Evolutionary conservation across 2,888 invertebrate genomes (phyloP).

Genomic region (Pantelozetes paolii): DNA sequence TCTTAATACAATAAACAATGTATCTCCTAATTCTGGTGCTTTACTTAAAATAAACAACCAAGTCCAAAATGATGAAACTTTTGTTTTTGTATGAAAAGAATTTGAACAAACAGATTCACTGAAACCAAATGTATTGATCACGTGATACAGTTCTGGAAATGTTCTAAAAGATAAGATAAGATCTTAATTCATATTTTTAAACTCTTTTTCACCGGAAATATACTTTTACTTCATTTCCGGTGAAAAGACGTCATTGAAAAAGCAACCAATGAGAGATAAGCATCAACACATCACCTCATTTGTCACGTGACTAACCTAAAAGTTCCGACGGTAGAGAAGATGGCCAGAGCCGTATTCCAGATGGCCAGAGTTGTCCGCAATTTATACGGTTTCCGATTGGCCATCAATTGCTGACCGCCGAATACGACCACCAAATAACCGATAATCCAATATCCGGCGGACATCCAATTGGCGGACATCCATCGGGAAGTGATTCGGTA

Average conservation of each 20-base stretch:
- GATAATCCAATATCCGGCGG: slow-evolving; percentile 81
- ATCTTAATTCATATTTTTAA: no score
- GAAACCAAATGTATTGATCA: slow-evolving; percentile 80
- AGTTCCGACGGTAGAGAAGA: slow-evolving; percentile 87
- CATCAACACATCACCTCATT: no score
- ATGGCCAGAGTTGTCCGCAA: slow-evolving; percentile 76
- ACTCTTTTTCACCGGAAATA: no score
- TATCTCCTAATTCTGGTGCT: slow-evolving; percentile 91
- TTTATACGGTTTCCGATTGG: slow-evolving; percentile 81
- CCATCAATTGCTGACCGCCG: slow-evolving; percentile 89
- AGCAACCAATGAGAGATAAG: no score
- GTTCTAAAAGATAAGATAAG: slow-evolving; percentile 55
- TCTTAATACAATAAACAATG: slow-evolving; percentile 78
- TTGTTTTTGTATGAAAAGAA: slow-evolving; percentile 77
- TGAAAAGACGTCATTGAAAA: no score
- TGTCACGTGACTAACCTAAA: slow-evolving; percentile 59
- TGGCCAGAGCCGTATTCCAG: slow-evolving; percentile 88
- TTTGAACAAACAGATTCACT: slow-evolving; percentile 95
- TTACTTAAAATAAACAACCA: slow-evolving; percentile 95
- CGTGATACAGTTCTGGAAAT: slow-evolving; percentile 84
- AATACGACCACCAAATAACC: slow-evolving; percentile 91
- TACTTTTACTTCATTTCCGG: not conserved
- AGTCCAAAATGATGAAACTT: slow-evolving; percentile 95
- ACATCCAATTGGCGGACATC: slow-evolving; percentile 96
- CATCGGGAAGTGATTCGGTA: slow-evolving; percentile 81